phyloP scores from a whole-genome alignment of 2,888 invertebrate species.

The Ectobius pallidus region DNA sequence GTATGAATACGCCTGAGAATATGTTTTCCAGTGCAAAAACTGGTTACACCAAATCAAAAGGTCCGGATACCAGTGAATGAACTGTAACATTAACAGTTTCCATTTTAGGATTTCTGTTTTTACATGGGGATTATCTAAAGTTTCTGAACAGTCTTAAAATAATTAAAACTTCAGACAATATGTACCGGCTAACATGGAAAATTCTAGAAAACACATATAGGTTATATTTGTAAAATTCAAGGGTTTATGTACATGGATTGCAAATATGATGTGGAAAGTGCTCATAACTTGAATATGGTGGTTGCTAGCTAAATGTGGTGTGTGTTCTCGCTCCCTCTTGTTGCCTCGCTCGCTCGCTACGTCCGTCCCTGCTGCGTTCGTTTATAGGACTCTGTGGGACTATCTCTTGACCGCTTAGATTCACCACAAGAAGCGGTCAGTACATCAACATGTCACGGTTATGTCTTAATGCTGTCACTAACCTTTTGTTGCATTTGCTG shows the following conservation, averaged over 20 bases:
- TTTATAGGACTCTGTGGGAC: conserved; percentile 54
- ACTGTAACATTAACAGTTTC: too few species aligned
- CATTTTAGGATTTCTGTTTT: too few species aligned
- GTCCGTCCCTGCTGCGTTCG: conserved; percentile 22
- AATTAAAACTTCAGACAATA: too few species aligned
- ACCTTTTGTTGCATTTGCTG: conserved; percentile 14
- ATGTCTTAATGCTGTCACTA: conserved; percentile 20
- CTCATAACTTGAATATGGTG: conserved; percentile 23
- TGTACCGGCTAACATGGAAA: too few species aligned
- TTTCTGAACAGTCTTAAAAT: too few species aligned
- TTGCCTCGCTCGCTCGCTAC: conserved; percentile 36
- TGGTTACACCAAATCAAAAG: too few species aligned
- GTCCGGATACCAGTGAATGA: too few species aligned
- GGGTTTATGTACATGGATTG: conserved; percentile 1
- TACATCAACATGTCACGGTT: conserved; percentile 44
- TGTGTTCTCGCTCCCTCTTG: conserved; percentile 36
- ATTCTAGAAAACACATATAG: too few species aligned
- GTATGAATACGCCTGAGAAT: too few species aligned
- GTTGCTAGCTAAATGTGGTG: conserved; percentile 36
- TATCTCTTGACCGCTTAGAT: conserved; percentile 54
- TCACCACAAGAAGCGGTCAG: conserved; percentile 54
- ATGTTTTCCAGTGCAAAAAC: too few species aligned
- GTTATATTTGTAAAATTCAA: too few species aligned
- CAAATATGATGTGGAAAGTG: neutral
- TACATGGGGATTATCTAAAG: too few species aligned